Base-by-base conservation (phyloP, 2,888 invertebrate genomes). In the Mycalesis mineus region DNA sequence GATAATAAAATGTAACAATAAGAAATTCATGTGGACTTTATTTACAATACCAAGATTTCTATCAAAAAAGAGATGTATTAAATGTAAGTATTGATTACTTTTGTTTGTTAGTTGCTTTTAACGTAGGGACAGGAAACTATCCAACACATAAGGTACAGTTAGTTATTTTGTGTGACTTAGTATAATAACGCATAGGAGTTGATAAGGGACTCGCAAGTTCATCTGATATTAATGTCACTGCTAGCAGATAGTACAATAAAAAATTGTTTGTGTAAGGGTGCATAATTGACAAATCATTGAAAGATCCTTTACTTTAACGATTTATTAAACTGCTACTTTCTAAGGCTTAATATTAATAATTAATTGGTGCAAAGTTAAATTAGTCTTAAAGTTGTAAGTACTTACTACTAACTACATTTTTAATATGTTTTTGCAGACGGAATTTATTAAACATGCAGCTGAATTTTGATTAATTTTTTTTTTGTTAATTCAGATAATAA, bases 111-210 rank as follows among this genome's bases (percentile, higher is more conserved):
- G 79, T 60, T 59, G 68, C 70, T 74, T 72, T 45, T 47, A 33
- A 62, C 63, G 77, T 86, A 88, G 88, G 86, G 89, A 85, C 88
- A 88, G 88, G 89, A 89, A 89, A 88, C 89, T 75, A 78, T 85
- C 82, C 75, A 65, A 57, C n/a, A 42, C 71, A 74, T 76, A 78
- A 80, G 82, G 81, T 81, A 78, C 80, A 68, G 57, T 63, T 69
- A 72, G 49, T 52, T 48, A 6, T 36, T 36, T 6, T 15, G 15
- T 28, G 36, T n/a, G 28, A 47, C 39, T 50, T 50, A 50, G 28
- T 13, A 40, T 50, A 28, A 14, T 28, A 50, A 37, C 47, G 39
- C 50, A 50, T 37, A 49, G 36, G 17, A 36, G 11, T 9, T 11
- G 36, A 36, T n/a, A 11, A 11, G 1, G 22, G 22, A 22, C 7